Evolutionary conservation across 2,888 invertebrate genomes (phyloP).

Genomic region (Metallyticus violacea): DNA sequence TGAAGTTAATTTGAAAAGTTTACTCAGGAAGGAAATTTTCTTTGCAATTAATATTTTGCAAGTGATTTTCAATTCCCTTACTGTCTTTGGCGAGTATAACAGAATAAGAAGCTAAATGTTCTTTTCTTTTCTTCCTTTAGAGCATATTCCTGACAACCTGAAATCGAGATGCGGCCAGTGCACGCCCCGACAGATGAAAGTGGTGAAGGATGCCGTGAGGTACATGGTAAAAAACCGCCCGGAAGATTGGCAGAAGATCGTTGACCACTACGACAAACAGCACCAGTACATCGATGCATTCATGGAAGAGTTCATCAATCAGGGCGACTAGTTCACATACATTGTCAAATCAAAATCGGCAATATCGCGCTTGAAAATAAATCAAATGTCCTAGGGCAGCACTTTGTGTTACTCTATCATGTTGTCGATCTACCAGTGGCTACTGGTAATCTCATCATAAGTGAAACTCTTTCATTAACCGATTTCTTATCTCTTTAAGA

Average conservation of each 20-base stretch:
- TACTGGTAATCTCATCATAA: not conserved
- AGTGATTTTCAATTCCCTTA: too few species aligned
- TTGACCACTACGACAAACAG: not conserved
- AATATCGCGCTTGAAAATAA: too few species aligned
- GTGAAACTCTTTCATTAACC: not conserved
- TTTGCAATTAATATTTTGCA: too few species aligned
- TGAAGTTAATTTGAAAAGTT: too few species aligned
- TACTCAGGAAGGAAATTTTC: too few species aligned
- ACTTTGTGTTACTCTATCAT: too few species aligned
- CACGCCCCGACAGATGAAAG: constrained; percentile 35
- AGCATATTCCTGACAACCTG: constrained; percentile 37
- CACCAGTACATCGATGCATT: not conserved
- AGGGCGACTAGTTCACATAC: not conserved
- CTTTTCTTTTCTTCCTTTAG: constrained; percentile 28
- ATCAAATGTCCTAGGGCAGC: too few species aligned
- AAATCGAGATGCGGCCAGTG: constrained; percentile 38
- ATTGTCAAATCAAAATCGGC: too few species aligned
- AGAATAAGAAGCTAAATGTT: too few species aligned
- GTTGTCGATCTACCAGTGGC: not conserved
- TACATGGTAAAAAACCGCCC: constrained; percentile 34
- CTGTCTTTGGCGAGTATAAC: too few species aligned
- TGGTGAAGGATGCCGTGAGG: constrained; percentile 35
- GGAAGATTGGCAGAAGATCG: not conserved
- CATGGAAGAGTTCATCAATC: not conserved
- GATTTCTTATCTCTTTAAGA: not conserved